Base-by-base conservation (phyloP, 2,113 vertebrate species). In the Micronycteris hirsuta region DNA sequence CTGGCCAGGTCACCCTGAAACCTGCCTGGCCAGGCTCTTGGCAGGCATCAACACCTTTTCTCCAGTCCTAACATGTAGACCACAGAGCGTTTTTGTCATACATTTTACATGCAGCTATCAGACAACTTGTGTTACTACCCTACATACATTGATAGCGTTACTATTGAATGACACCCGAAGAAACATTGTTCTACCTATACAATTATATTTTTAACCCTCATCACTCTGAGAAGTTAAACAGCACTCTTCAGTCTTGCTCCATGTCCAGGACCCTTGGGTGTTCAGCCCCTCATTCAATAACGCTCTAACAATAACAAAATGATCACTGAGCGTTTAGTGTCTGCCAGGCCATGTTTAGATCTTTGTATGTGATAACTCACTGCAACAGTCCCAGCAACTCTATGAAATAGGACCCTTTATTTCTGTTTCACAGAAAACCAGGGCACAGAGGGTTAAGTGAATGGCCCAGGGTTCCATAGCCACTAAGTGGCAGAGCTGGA, bases 1-100 rank as follows among this genome's bases (percentile, higher is more conserved):
- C 73, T 92, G 68, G 94, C 90, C 56, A 87, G 49, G 20, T 56
- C 47, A 85, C 47, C 70, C 92, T 81, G n/a, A 61, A 88, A 94
- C 84, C 56, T 89, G 81, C 94, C 65, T 87, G 81, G 58, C 47
- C 28, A 86, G 68, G 31, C 24, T 58, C 43, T 65, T 33, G 28
- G 58, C 22, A 12, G 63, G 20, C 52, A 41, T 68, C 45, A 67
- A 89, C 38, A 85, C 19, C 11, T 87, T 70, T 93, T 70, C 76
- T 93, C 65, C 12, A 52, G 52, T 10, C 77, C 47, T 7, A 7
- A 26, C n/a, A 26, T 13, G 16, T n/a, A 90, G 45, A 38, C 78
- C 28, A 36, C 15, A 95, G 41, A 56, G 20, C 19, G 4, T 19
- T 70, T 63, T 52, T 65, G 24, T 61, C 36, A 80, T 71, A 45